Percentiles rank a stretch among this genome's conserved stretches.
Evolutionary conservation across 2,888 invertebrate species (phyloP).

Genomic region (Allophyes oxyacanthae): DNA sequence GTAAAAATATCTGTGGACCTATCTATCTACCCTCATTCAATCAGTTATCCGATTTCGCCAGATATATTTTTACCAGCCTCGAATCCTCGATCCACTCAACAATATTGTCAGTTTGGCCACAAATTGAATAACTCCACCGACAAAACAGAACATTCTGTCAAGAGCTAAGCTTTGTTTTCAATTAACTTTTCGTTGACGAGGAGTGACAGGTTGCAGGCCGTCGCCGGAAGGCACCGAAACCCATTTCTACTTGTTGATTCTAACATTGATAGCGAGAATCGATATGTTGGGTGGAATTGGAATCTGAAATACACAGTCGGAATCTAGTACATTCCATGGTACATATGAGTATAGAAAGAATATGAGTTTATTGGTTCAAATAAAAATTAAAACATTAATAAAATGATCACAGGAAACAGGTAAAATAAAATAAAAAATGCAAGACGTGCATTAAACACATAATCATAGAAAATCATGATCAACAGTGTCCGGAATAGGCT

Average conservation of each 20-base stretch:
- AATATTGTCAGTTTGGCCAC: slow-evolving; percentile 2
- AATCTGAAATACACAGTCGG: no score
- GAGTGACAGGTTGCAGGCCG: slow-evolving; percentile 13
- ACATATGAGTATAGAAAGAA: no score
- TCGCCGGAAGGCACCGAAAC: background rate
- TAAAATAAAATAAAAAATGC: no score
- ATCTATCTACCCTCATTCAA: slow-evolving; percentile 15
- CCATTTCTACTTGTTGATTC: background rate
- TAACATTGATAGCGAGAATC: no score
- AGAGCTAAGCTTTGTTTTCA: slow-evolving; percentile 1
- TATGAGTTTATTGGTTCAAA: no score
- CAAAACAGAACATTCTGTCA: slow-evolving; percentile 1
- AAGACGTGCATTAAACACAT: no score
- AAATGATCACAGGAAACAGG: no score
- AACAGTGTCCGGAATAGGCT: no score
- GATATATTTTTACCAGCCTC: slow-evolving; percentile 13
- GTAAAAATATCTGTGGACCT: slow-evolving; percentile 17
- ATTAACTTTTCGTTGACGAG: slow-evolving; percentile 19
- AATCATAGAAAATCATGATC: no score
- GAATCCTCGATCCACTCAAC: slow-evolving; percentile 4
- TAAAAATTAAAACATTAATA: no score
- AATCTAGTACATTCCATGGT: no score
- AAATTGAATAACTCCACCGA: slow-evolving; percentile 3
- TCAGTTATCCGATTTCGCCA: slow-evolving; percentile 9
- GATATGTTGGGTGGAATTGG: no score